Percentiles rank a stretch among this genome's conserved stretches.
These are phyloP conservation scores for Drosophila erecta DNA, from an alignment of 1,140 invertebrate genomes.

Conservation along the genomic window DNA sequence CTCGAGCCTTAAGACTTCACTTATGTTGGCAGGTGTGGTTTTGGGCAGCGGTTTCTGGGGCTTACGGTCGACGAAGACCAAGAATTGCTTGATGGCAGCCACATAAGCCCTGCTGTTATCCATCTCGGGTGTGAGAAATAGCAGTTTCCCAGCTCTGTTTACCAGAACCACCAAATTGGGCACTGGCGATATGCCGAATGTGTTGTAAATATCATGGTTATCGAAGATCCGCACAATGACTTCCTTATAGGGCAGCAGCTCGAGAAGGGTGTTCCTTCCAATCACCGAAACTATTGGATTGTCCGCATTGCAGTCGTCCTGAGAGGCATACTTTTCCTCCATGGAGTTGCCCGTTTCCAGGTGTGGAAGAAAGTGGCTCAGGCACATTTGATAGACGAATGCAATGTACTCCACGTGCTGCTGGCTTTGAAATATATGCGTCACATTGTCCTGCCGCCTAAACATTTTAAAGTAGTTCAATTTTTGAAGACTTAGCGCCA, in stretches of 20 bases:
- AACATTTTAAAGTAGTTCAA: neutral
- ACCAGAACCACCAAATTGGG: neutral
- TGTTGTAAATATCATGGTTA: neutral
- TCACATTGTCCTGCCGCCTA: neutral
- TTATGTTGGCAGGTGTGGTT: neutral
- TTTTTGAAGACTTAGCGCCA: neutral
- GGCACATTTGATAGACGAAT: neutral
- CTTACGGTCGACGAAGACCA: neutral
- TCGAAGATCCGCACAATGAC: neutral
- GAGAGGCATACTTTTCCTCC: neutral
- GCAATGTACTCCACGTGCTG: neutral
- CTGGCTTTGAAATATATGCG: neutral
- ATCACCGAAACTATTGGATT: neutral
- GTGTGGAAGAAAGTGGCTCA: neutral
- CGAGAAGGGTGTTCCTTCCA: neutral
- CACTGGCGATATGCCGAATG: neutral
- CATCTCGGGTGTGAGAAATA: neutral
- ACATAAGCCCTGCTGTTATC: constrained; percentile 1
- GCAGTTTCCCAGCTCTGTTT: neutral
- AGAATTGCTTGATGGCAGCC: neutral
- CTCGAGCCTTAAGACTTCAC: neutral
- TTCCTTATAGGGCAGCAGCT: neutral
- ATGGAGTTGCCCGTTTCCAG: neutral
- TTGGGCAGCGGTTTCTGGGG: neutral
- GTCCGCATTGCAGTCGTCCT: neutral